Evolutionary conservation across 1,140 invertebrate species (phyloP).

Genomic region (Scaptomyza pallida): DNA sequence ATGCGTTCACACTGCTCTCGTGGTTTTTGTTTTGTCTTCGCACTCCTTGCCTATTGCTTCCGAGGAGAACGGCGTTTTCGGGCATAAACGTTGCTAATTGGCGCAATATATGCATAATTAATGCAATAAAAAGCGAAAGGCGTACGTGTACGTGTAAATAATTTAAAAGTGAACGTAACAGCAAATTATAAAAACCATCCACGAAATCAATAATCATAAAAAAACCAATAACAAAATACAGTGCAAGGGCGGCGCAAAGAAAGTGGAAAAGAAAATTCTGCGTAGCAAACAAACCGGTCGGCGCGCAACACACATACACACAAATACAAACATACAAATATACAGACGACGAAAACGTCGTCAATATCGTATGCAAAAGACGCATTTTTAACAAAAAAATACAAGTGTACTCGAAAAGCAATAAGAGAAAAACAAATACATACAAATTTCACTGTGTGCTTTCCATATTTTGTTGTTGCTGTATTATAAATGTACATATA

Average conservation of each 20-base stretch:
- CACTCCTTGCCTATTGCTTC: slow-evolving; percentile 47
- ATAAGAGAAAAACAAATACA: slow-evolving; percentile 27
- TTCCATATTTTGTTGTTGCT: slow-evolving; percentile 26
- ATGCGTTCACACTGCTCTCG: slow-evolving; percentile 31
- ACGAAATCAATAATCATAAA: slow-evolving; percentile 11
- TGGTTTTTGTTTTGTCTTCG: slow-evolving; percentile 53
- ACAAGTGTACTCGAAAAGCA: slow-evolving; percentile 25
- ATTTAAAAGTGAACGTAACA: slow-evolving; percentile 43
- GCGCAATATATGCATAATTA: slow-evolving; percentile 55
- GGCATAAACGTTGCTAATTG: slow-evolving; percentile 49
- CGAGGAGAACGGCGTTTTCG: slow-evolving; percentile 44
- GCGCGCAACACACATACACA: slow-evolving; percentile 61
- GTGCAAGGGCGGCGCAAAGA: slow-evolving; percentile 39
- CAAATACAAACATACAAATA: slow-evolving; percentile 36
- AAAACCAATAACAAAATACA: slow-evolving; percentile 32
- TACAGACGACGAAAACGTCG: slow-evolving; percentile 32
- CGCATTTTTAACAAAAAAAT: slow-evolving; percentile 42
- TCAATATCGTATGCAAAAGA: slow-evolving; percentile 63
- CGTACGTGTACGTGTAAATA: slow-evolving; percentile 46
- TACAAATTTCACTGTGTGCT: slow-evolving; percentile 36
- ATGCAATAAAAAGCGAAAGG: slow-evolving; percentile 58
- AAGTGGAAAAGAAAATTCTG: slow-evolving; percentile 66
- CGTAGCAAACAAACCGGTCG: slow-evolving; percentile 78
- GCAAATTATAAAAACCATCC: slow-evolving; percentile 3
- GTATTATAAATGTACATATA: slow-evolving; percentile 32